Conservation (phyloP, 1,140 invertebrate genomes). For the Prorops nasuta region DNA sequence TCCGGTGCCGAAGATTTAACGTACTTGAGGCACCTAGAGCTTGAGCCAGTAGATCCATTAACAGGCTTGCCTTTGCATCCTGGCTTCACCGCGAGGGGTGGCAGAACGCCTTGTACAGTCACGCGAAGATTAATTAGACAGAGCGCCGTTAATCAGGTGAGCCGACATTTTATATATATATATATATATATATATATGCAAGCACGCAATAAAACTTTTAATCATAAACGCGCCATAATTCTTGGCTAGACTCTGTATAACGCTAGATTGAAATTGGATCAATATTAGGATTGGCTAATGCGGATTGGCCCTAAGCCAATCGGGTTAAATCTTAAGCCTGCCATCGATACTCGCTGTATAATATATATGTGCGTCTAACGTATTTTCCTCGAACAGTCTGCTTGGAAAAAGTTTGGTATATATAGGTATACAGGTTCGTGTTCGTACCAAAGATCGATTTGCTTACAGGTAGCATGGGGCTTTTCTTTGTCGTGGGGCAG, state of each 20-base stretch:
- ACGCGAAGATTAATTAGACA: conserved; percentile 63
- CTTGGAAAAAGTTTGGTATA: too few species aligned
- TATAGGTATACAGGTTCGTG: too few species aligned
- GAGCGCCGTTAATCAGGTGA: conserved; percentile 43
- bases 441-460: too few species aligned
- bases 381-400: too few species aligned
- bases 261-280: conserved; percentile 67
- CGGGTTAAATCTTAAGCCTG: too few species aligned
- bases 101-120: conserved; percentile 80
- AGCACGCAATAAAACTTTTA: too few species aligned
- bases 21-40: conserved; percentile 75
- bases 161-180: conserved; percentile 6
- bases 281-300: background rate
- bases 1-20: conserved; percentile 54
- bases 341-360: too few species aligned
- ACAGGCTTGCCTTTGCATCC: conserved; percentile 44
- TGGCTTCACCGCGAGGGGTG: conserved; percentile 55
- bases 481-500: conserved; percentile 91
- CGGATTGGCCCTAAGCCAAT: conserved; percentile 1
- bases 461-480: conserved; percentile 50
- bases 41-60: conserved; percentile 65
- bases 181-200: too few species aligned
- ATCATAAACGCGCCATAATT: too few species aligned
- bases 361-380: too few species aligned
- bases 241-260: conserved; percentile 59